Percentiles rank a stretch among this genome's conserved stretches.
Conservation (phyloP, 30 jellyfish, hydroid and myxozoan genomes). For the Aurelia sp. region DNA sequence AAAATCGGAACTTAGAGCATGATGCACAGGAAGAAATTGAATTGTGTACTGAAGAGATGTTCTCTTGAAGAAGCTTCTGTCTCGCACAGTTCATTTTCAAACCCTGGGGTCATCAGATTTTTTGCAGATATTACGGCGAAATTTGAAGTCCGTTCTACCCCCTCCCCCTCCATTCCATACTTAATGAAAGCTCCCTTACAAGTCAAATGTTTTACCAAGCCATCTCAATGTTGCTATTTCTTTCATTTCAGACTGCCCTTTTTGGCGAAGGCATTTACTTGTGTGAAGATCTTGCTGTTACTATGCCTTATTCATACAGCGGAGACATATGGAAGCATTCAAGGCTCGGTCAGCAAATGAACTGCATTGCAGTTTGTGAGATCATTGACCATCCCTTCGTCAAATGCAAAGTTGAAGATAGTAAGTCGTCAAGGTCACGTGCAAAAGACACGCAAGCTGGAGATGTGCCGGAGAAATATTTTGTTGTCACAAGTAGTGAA, state of each 20-base stretch:
- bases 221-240: not conserved
- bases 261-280: conserved; percentile 94
- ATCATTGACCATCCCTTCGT: conserved; percentile 93
- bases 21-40: no score
- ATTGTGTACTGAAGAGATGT: no score
- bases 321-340: conserved; percentile 89
- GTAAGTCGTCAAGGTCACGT: conserved; percentile 58
- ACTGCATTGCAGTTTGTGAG: conserved; percentile 95
- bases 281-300: conserved; percentile 84
- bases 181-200: no score
- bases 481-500: conserved; percentile 96
- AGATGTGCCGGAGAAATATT: conserved; percentile 92
- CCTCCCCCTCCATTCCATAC: no score
- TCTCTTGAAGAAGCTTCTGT: no score
- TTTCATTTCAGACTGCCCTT: conserved; percentile 77
- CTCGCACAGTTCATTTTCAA: no score
- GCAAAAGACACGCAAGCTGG: conserved; percentile 93
- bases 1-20: no score
- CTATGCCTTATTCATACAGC: conserved; percentile 86
- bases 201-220: no score
- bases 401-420: conserved; percentile 64
- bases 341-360: conserved; percentile 76
- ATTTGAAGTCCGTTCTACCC: no score
- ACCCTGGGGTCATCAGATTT: no score
- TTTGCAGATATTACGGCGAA: no score